Base-by-base conservation (phyloP, 2,113 vertebrate species). In the Odocoileus hemionus region DNA sequence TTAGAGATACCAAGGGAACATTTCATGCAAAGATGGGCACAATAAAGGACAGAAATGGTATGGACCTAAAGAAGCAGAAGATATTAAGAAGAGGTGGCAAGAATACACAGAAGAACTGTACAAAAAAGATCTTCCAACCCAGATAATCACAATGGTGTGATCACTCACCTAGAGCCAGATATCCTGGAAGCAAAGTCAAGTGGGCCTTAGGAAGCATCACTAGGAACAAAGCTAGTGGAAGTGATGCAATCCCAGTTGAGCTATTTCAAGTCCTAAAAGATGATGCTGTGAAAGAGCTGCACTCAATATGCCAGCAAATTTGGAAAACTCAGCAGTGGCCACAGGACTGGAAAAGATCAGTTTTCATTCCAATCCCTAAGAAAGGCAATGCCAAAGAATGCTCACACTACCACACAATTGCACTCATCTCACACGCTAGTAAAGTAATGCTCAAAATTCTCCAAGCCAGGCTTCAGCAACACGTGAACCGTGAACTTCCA, bases 401-500 rank as follows among this genome's bases (percentile, higher is more conserved):
- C 33, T 67, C 61, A 19, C n/a, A 67, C 61, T 67, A 67, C 7
- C 0, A 0, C 7, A 67, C 16, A 67, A 10, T 19, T 67, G 33
- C 33, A n/a, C 33, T 67, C 33, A n/a, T 67, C 61, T 19, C 33
- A 67, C 1, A 67, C 0, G 1, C 61, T n/a, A 67, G 61, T n/a
- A 64, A 64, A 64, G 3, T 10, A 9, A n/a, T 67, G 61, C 61
- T 64, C 7, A 64, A n/a, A 64, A n/a, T 64, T 64, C 30, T 64
- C 61, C 16, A n/a, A 64, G 61, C 3, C 30, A 64, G 7, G 15
- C 15, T 64, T 64, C 30, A n/a, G 16, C 61, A 67, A n/a, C n/a
- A 67, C 0, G 0, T 64, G 16, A 64, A n/a, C 15, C 0, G 0
- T 64, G 61, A 64, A 64, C 30, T 64, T 17, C 15, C 15, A 9